phyloP scores from a whole-genome alignment of 2,797 vertebrate genomes.

The Helostoma temminkii region DNA sequence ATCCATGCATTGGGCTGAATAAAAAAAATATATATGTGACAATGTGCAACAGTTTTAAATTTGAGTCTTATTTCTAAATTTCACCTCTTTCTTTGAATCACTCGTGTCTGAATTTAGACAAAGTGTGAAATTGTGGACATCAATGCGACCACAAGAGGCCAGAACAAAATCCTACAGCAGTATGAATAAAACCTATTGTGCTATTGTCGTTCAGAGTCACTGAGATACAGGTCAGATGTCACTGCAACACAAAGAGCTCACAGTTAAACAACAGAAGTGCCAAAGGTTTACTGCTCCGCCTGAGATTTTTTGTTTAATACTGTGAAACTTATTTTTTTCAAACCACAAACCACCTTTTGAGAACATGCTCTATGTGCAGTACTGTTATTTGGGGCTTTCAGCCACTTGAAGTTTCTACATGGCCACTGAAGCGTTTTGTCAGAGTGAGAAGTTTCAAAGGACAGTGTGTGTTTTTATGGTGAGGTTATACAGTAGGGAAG shows the following conservation, averaged over 20 bases:
- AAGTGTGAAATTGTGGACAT: too few relatives aligned
- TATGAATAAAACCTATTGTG: constrained; percentile 17
- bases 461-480: constrained; percentile 1
- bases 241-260: not conserved
- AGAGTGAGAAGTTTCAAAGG: constrained; percentile 26
- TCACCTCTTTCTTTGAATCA: too few relatives aligned
- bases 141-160: not conserved
- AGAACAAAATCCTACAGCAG: not conserved
- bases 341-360: constrained; percentile 8
- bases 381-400: constrained; percentile 30
- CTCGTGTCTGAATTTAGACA: too few relatives aligned
- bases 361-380: not conserved
- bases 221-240: constrained; percentile 22
- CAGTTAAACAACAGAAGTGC: constrained; percentile 11
- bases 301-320: constrained; percentile 2
- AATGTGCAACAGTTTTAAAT: too few relatives aligned
- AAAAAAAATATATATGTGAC: too few relatives aligned
- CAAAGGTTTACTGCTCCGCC: constrained; percentile 5
- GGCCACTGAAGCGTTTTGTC: constrained; percentile 16
- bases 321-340: constrained; percentile 30
- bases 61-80: too few relatives aligned
- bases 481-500: not conserved
- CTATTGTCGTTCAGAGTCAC: constrained; percentile 12
- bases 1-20: too few relatives aligned
- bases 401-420: constrained; percentile 18